phyloP scores from a whole-genome alignment of 1,140 invertebrate genomes.

The Parasteatoda tepidariorum region DNA sequence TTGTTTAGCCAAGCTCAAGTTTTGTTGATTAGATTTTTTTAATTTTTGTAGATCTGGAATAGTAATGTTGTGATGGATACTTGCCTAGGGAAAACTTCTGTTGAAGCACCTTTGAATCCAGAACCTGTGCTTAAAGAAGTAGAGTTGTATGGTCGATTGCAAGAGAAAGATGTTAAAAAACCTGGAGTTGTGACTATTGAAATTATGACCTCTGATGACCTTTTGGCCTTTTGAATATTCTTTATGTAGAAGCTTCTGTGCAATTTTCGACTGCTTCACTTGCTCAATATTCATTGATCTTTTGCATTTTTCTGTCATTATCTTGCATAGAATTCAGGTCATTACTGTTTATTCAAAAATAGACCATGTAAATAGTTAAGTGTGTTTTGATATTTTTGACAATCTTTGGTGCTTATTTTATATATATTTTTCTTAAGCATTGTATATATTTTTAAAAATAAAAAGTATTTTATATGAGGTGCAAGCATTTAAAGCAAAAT shows the following conservation, averaged over 20 bases:
- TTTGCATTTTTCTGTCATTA: neutral
- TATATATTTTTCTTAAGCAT: too few species aligned
- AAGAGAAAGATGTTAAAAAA: slow-evolving; percentile 49
- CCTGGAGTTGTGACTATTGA: slow-evolving; percentile 49
- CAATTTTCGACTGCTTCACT: neutral
- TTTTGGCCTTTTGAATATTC: slow-evolving; percentile 29
- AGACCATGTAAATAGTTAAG: too few species aligned
- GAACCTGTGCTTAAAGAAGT: slow-evolving; percentile 48
- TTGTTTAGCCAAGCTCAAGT: too few species aligned
- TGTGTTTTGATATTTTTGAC: too few species aligned
- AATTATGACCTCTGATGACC: slow-evolving; percentile 52
- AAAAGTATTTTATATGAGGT: too few species aligned
- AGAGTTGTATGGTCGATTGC: slow-evolving; percentile 44
- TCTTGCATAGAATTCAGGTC: neutral
- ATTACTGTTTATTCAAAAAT: too few species aligned
- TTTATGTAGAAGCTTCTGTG: neutral
- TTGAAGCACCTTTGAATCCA: slow-evolving; percentile 63
- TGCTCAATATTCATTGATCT: neutral
- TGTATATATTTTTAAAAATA: too few species aligned
- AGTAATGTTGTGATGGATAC: slow-evolving; percentile 69
- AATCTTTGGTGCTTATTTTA: too few species aligned
- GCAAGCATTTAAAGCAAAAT: too few species aligned
- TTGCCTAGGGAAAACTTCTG: slow-evolving; percentile 68
- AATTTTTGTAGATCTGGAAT: slow-evolving; percentile 69
- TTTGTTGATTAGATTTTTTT: too few species aligned